Evolutionary conservation across 2,797 vertebrate genomes (phyloP), one percentile per base, ranked within the genome.

Genomic region (Sebastes variabilis): DNA sequence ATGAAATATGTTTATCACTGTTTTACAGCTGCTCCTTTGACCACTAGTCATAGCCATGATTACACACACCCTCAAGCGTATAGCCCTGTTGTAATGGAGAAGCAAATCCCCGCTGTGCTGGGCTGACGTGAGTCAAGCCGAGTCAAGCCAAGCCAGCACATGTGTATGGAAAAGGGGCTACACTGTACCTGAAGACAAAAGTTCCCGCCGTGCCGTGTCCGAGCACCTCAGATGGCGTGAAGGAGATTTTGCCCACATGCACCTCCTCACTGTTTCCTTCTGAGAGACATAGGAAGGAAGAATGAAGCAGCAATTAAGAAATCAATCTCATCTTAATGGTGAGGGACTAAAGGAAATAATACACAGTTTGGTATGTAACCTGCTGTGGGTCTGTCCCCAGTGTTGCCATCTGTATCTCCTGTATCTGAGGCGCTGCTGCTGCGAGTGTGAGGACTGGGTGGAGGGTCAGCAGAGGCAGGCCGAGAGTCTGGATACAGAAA

Each of bases 131-230:
- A 46, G 42, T 46, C 38, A 46, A 46, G 0, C 38, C 14, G 6
- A 46, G 14, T 46, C 42, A 46, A 46, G 42, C 42, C 16, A 46
- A 46, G 42, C 42, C 42, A 46, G 42, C 42, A 46, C 42, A 46
- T 8, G 16, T 46, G 42, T 46, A 46, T 46, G 1, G 42, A 46
- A 46, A 46, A 46, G 42, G 14, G 42, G 42, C 42, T 52, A 10
- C 20, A 38, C 14, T 1, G 30, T 81, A 92, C 89, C 97, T 96
- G 94, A 99, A 99, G 25, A 99, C 97, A 77, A 98, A 98, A 0
- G 99, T 99, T 71, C 99, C 99, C 0, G 96, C 96, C 9, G 97
- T 96, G 66, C 99, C 99, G 0, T 96, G 97, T 73, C 98, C 99
- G 56, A 99, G 95, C 66, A 98, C 95, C 0, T 98, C 96, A 22